Conservation (phyloP, 2,888 invertebrate species). For the Nebria salina region DNA sequence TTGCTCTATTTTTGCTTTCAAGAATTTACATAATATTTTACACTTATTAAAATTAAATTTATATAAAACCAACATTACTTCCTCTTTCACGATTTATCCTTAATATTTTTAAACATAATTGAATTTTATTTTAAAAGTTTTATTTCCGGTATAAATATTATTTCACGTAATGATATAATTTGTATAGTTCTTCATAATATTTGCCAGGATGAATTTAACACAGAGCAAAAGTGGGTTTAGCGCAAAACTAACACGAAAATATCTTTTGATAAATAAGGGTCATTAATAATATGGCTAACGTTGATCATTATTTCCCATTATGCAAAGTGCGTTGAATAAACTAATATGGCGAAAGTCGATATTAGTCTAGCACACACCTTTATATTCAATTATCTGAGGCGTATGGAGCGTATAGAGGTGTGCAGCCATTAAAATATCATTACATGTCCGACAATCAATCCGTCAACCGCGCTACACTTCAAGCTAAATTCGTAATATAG, state of each 20-base stretch:
- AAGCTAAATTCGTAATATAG: conserved; percentile 9
- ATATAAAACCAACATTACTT: no score
- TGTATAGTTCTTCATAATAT: no score
- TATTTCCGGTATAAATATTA: no score
- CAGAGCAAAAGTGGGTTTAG: neutral
- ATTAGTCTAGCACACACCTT: neutral
- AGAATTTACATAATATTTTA: neutral
- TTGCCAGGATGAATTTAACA: no score
- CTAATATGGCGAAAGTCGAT: neutral
- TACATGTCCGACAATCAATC: conserved; percentile 24
- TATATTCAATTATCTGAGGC: neutral
- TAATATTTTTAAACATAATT: no score
- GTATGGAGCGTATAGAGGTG: conserved; percentile 9
- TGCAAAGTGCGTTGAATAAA: conserved; percentile 3
- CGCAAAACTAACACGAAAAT: neutral
- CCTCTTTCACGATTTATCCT: no score
- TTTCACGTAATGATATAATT: no score
- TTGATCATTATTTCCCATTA: neutral
- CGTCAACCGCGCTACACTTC: conserved; percentile 18
- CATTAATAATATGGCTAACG: neutral
- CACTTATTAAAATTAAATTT: no score
- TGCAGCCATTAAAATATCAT: conserved; percentile 29
- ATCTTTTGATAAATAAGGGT: neutral
- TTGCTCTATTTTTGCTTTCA: neutral
- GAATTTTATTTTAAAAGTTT: no score